A percentile compares a stretch with the other conserved stretches of the same genome.
These are phyloP conservation scores for Cephus nigrinus DNA, from an alignment of 2,888 invertebrate genomes.

Conservation along the genomic window DNA sequence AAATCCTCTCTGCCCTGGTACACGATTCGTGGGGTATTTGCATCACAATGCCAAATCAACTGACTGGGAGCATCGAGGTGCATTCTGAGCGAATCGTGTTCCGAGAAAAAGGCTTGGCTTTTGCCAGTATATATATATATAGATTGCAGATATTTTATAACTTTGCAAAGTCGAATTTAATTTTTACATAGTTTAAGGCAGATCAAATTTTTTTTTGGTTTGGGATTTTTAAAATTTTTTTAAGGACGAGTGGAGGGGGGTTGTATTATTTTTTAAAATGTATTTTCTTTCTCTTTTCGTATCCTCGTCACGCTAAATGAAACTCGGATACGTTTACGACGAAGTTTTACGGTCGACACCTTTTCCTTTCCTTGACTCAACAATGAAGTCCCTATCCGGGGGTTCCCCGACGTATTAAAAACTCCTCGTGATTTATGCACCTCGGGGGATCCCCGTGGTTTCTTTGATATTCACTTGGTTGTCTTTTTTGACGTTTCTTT, in stretches of 20 bases:
- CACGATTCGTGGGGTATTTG: constrained; percentile 34
- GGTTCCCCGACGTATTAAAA: background rate
- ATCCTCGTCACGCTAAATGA: background rate
- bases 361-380: background rate
- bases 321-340: background rate
- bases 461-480: background rate
- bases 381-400: background rate
- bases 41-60: constrained; percentile 53
- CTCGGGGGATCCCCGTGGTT: background rate
- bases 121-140: background rate
- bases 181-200: background rate
- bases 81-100: constrained; percentile 21
- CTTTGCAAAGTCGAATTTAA: background rate
- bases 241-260: too few relatives aligned
- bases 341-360: background rate
- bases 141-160: background rate
- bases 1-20: constrained; percentile 4
- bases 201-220: background rate
- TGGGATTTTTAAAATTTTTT: background rate
- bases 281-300: background rate
- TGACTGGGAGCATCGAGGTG: constrained; percentile 21
- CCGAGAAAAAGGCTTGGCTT: constrained; percentile 22
- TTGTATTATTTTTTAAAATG: too few relatives aligned
- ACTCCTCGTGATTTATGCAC: background rate
- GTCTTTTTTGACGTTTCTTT: background rate